Evolutionary conservation across 1,140 invertebrate genomes (phyloP), one percentile per base, ranked within the genome.

Genomic region (Drosophila ficusphila): DNA sequence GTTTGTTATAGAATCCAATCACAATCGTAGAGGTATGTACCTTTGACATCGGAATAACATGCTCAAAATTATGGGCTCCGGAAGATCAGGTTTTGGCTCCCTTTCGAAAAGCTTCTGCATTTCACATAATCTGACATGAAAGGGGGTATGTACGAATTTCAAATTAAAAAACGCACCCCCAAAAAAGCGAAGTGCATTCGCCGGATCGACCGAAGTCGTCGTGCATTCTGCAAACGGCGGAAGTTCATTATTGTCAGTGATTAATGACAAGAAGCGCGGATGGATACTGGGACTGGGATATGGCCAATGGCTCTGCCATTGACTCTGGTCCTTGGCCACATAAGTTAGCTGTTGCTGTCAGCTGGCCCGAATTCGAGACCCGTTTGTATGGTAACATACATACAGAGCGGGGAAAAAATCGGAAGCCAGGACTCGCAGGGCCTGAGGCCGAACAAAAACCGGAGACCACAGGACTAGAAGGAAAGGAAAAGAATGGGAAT

Each of bases 191-290:
- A 52, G 71, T 71, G 48, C 47, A 49, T 62, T 27, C 19, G 39
- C 46, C 39, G 42, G 58, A 73, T 83, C 56, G 29, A 53, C 57
- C 61, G 53, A 57, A 44, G 60, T 27, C 60, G 38, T 12, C 18
- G 70, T 53, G 71, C 58, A 49, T 54, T 69, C 70, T 79, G 77
- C 56, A 76, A 83, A 72, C 57, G 78, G 58, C 82, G 86, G 89
- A 90, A 90, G 89, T 90, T 90, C 89, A 90, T 90, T 90, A 90
- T 90, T 89, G 89, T 76, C 89, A 78, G 89, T 90, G 89, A 90
- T 90, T 90, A 90, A 90, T 90, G 89, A 72, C 74, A 57, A 65
- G 70, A 75, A 67, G 51, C 67, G 64, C 58, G 46, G 57, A 49
- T 21, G 14, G 46, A 34, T 48, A 9, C 16, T 36, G 18, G 47